Conservation (phyloP, 37 sponge, comb jelly and placozoan genomes). For the Mnemiopsis leidyi region DNA sequence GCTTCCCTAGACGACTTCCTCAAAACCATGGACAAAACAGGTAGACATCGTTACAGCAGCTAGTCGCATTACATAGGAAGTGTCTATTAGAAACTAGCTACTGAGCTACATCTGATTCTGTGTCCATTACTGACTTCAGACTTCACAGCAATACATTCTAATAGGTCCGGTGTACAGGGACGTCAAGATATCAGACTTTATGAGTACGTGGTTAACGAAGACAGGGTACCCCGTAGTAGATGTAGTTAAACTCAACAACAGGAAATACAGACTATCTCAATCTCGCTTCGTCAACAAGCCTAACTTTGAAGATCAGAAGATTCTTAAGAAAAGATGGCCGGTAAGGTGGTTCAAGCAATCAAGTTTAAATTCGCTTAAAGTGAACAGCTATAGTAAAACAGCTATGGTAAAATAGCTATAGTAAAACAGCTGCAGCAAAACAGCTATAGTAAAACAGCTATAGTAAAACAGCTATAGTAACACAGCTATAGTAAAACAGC, state of each 20-base stretch:
- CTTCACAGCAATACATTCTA: no score
- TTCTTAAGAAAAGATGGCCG: background rate
- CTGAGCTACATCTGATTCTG: no score
- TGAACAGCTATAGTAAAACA: no score
- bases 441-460: no score
- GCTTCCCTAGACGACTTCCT: constrained; percentile 40
- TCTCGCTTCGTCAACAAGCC: background rate
- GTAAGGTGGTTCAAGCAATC: background rate
- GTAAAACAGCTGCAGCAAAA: no score
- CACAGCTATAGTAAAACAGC: no score
- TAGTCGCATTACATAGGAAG: no score
- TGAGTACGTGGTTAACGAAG: background rate
- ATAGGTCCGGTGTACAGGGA: background rate
- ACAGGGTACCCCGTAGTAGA: background rate
- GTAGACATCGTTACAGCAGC: background rate
- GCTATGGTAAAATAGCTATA: no score
- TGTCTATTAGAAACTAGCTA: no score
- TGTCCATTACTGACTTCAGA: no score
- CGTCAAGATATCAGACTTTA: background rate
- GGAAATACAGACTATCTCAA: constrained; percentile 32
- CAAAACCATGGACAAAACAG: constrained; percentile 13
- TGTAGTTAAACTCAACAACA: background rate
- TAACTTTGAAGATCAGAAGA: background rate
- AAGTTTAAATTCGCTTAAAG: no score
- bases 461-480: no score